These are phyloP conservation scores for Nesogale talazaci DNA, from an alignment of 2,113 vertebrate genomes.

Conservation along the genomic window DNA sequence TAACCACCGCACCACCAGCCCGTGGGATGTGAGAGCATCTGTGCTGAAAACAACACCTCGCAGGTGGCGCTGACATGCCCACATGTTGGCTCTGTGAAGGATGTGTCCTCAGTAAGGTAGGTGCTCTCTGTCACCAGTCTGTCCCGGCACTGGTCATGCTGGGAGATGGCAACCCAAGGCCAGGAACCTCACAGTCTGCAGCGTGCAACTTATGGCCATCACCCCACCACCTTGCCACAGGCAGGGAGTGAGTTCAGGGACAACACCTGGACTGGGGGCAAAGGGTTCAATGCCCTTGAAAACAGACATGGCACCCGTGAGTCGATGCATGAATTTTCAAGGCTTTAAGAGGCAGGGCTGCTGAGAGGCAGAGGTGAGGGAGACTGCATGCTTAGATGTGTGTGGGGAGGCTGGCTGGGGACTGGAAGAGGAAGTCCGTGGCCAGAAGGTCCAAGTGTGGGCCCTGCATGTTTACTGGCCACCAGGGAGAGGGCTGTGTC, in stretches of 20 bases:
- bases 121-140: no score
- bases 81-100: accelerated
- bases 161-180: neutral
- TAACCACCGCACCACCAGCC: no score
- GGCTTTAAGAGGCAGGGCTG: no score
- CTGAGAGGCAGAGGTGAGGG: neutral
- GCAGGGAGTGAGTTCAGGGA: no score
- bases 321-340: no score
- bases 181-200: neutral
- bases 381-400: accelerated
- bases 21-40: no score
- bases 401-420: accelerated
- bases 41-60: neutral
- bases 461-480: neutral
- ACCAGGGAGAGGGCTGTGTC: no score
- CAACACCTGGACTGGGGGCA: neutral
- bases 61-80: accelerated
- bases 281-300: no score
- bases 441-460: accelerated
- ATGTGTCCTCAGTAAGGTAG: accelerated
- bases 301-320: no score
- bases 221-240: accelerated
- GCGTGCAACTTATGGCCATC: no score
- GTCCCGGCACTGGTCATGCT: no score
- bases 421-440: accelerated